Evolutionary conservation across 2,113 vertebrate genomes (phyloP).

Genomic region (Oreochromis spilurus): DNA sequence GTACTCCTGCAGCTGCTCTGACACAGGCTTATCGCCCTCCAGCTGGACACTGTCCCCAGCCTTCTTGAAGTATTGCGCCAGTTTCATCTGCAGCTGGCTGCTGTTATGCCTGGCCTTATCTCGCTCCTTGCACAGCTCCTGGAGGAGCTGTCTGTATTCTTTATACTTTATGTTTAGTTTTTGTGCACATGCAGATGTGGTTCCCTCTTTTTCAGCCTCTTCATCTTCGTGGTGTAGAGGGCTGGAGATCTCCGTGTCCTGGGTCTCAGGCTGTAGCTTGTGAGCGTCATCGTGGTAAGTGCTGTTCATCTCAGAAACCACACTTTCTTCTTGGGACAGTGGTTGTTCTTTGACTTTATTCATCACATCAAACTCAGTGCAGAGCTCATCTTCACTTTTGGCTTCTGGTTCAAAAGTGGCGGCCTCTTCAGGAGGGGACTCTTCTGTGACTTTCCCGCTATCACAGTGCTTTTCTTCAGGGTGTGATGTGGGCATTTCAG

Average conservation of each 20-base stretch:
- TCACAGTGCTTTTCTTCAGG: neutral
- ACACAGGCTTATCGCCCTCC: slow-evolving; percentile 1
- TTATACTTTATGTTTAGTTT: neutral
- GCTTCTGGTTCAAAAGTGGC: neutral
- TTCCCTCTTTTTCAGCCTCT: neutral
- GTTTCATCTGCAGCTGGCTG: slow-evolving; percentile 65
- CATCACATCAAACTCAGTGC: neutral
- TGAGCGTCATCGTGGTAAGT: neutral
- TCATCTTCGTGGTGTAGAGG: neutral
- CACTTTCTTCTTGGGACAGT: neutral
- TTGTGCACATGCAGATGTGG: neutral
- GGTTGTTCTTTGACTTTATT: neutral
- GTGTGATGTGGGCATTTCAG: neutral
- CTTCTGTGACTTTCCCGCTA: neutral
- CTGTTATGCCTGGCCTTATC: slow-evolving; percentile 48
- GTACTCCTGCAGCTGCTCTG: slow-evolving; percentile 63
- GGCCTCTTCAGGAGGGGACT: neutral
- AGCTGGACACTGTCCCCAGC: neutral
- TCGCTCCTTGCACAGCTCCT: slow-evolving; percentile 56
- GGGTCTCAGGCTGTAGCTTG: neutral
- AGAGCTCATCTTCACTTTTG: neutral
- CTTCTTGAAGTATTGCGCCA: slow-evolving; percentile 66
- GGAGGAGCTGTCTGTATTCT: slow-evolving; percentile 46
- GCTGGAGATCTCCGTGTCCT: neutral
- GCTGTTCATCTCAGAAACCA: neutral